phyloP scores from a whole-genome alignment of 30 jellyfish, hydroid and myxozoan species.

The Morbakka virulenta region DNA sequence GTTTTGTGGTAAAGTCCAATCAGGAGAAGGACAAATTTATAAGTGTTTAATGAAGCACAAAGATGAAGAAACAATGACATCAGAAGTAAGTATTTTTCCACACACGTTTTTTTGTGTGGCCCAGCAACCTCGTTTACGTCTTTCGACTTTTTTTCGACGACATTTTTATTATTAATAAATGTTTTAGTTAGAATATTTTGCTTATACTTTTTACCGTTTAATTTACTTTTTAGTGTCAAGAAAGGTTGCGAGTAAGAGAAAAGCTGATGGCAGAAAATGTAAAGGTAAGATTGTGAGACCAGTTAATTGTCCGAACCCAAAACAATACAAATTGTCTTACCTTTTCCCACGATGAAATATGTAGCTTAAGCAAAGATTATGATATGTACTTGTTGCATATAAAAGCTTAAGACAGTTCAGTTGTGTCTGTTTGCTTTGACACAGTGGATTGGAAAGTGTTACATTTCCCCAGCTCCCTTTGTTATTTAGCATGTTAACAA shows the following conservation, averaged over 20 bases:
- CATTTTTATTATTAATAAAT: neutral
- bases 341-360: no score
- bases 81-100: slow-evolving; percentile 56
- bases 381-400: no score
- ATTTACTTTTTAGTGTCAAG: slow-evolving; percentile 62
- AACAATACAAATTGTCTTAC: no score
- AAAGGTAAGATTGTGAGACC: slow-evolving; percentile 69
- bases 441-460: no score
- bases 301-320: no score
- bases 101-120: neutral
- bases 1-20: slow-evolving; percentile 66
- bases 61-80: slow-evolving; percentile 71
- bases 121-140: neutral
- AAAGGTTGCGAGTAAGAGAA: slow-evolving; percentile 68
- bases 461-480: no score
- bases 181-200: neutral
- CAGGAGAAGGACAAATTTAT: slow-evolving; percentile 89
- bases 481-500: no score
- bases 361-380: no score
- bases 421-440: no score
- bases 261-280: slow-evolving; percentile 79
- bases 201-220: neutral
- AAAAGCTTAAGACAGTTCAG: no score
- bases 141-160: neutral
- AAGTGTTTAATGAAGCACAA: slow-evolving; percentile 78